These are phyloP conservation scores for Cheilosia vernalis DNA, from an alignment of 2,888 invertebrate genomes.

Conservation along the genomic window DNA sequence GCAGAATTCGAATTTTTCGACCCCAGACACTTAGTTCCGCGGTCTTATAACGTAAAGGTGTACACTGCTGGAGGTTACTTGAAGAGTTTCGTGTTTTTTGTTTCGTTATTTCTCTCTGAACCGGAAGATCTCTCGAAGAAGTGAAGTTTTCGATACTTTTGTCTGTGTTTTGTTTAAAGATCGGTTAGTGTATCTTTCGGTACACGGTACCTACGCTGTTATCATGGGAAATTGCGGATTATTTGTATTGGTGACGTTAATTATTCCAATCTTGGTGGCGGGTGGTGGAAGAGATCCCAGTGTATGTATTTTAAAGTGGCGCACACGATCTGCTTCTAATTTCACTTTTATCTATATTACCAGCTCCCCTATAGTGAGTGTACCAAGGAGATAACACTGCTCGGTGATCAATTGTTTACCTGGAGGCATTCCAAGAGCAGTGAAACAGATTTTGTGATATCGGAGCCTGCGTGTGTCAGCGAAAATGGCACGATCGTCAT, in stretches of 20 bases:
- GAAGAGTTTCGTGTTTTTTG: conserved; percentile 2
- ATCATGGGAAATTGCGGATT: conserved; percentile 65
- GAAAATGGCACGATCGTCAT: conserved; percentile 73
- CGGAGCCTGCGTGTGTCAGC: conserved; percentile 80
- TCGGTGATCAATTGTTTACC: conserved; percentile 41
- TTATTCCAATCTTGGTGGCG: conserved; percentile 35
- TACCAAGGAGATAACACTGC: conserved; percentile 43
- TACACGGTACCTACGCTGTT: conserved; percentile 37
- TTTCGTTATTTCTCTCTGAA: conserved; percentile 6
- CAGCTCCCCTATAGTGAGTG: conserved; percentile 57
- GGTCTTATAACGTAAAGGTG: conserved; percentile 65
- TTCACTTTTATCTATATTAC: conserved; percentile 24
- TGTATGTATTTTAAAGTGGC: conserved; percentile 50
- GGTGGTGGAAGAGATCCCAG: conserved; percentile 55
- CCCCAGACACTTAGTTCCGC: conserved; percentile 67
- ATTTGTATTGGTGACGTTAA: conserved; percentile 61
- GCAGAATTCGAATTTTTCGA: conserved; percentile 66
- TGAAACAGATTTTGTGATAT: conserved; percentile 75
- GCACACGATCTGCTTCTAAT: conserved; percentile 9
- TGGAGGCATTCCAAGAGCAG: conserved; percentile 56
- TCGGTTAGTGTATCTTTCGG: conserved; percentile 21
- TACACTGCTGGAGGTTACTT: conserved; percentile 18
- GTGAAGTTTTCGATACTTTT: conserved; percentile 16
- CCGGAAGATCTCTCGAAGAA: conserved; percentile 54
- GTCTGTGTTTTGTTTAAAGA: not conserved